Base-by-base conservation (phyloP, 2,113 vertebrate species). In the Suricata suricatta region DNA sequence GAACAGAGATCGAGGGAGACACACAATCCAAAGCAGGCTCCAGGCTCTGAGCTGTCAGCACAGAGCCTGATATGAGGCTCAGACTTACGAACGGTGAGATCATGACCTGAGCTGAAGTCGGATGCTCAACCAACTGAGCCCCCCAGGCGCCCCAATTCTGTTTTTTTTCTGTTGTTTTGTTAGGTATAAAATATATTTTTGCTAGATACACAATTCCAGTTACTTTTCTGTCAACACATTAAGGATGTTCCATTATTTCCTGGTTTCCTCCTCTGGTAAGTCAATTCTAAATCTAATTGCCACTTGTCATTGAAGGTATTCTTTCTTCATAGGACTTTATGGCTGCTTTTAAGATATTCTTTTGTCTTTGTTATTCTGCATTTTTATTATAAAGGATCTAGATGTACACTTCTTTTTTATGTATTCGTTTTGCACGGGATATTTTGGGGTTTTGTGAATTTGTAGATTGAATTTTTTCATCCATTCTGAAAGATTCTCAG, bases 111-210 rank as follows among this genome's bases (percentile, higher is more conserved):
- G 50, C 50, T 50, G 50, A 50, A 50, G 13, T 50, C 13, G 50
- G 50, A 50, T 13, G 50, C 13, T 50, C 50, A 50, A 50, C 50
- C 13, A 2, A 50, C 50, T 50, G 50, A 50, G 50, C 50, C 50
- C 14, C 12, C 50, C 50, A 50, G 12, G 13, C 50, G 13, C 50
- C 50, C 12, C 50, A 50, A 50, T 69, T 10, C 25, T 60, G 31
- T 66, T 52, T 52, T 88, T 41, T 52, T 52, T 84, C 35, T 92
- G 66, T 17, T 81, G 68, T 95, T 93, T 82, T 93, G n/a, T 25
- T 76, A 27, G 63, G 29, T 81, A 41, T 95, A 77, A 89, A 91
- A 85, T 50, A 7, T 60, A 44, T 93, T 74, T 94, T 82, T 94
- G 71, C 77, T 54, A 89, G 66, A 35, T 66, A 86, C 84, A 76